phyloP scores from a whole-genome alignment of 1,140 invertebrate genomes.

The Homalodisca vitripennis region DNA sequence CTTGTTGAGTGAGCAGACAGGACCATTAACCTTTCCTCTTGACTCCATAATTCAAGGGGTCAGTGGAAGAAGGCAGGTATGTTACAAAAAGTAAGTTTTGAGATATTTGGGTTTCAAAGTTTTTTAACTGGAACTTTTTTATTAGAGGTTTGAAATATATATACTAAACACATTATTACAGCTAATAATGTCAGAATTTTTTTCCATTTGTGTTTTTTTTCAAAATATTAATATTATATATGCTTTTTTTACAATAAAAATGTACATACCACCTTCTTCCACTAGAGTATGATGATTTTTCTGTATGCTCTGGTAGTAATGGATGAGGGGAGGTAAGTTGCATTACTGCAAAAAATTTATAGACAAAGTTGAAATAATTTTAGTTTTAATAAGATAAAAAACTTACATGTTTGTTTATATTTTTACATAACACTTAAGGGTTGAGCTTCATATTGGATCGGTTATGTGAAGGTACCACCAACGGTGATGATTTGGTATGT shows the following conservation, averaged over 20 bases:
- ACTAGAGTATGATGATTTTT: no score
- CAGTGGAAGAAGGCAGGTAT: neutral
- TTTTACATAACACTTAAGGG: no score
- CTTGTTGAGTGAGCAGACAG: no score
- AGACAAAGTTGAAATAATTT: no score
- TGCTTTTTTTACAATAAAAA: neutral
- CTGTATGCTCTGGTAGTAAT: no score
- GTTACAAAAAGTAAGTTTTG: no score
- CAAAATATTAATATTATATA: neutral
- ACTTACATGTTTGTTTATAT: no score
- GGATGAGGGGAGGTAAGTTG: no score
- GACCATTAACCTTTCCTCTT: no score
- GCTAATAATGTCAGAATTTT: neutral
- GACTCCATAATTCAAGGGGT: constrained; percentile 15
- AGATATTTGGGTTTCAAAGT: constrained; percentile 9
- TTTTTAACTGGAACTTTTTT: no score
- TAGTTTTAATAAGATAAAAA: neutral
- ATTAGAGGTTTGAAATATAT: neutral
- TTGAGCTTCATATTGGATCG: neutral
- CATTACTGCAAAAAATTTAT: neutral
- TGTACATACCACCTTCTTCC: no score
- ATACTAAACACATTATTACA: neutral
- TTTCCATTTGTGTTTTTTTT: neutral
- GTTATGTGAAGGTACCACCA: constrained; percentile 19
- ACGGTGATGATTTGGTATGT: constrained; percentile 3